Base-by-base conservation (phyloP, 2,113 vertebrate species). In the Potamarius usumacintae region DNA sequence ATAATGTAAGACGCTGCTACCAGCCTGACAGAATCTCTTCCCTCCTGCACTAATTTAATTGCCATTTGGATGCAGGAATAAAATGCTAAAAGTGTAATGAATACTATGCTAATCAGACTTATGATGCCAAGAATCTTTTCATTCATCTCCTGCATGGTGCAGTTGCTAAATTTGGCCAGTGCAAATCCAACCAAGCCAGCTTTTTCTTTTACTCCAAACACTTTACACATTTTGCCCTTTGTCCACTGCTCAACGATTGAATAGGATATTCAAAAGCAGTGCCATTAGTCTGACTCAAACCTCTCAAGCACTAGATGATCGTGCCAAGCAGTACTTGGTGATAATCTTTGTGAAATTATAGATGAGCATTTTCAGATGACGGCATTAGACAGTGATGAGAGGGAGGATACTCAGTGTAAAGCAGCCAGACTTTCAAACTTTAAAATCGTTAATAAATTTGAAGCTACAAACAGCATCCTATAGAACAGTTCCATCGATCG, bases 311-410 rank as follows among this genome's bases (percentile, higher is more conserved):
- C 18, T n/a, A 62, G 11, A 79, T 55, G 14, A 57, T 62, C 57
- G 48, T 12, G 57, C 18, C 57, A 82, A 62, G 76, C 6, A 79
- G 76, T 27, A 55, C 76, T 79, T 55, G 30, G 14, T 42, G 57
- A 82, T 25, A 62, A 25, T 82, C 27, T 58, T 80, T 79, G n/a
- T 79, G 53, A 80, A 80, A 57, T 80, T 53, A 20, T 55, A 50
- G 48, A 74, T n/a, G 48, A 52, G 74, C 42, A 25, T 34, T 60
- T 82, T 42, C 1, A 62, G 34, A 82, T 62, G 30, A 62, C 10
- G 79, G 18, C 30, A 82, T 42, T 82, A 82, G 79, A 62, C 30
- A 60, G 14, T 82, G 79, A 25, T 12, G 10, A 82, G 20, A 25
- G 5, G 30, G 20, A 81, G 20, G 55, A 12, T 7, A 58, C 2